phyloP scores from a whole-genome alignment of 2,888 invertebrate genomes.

The Furcula furcula region DNA sequence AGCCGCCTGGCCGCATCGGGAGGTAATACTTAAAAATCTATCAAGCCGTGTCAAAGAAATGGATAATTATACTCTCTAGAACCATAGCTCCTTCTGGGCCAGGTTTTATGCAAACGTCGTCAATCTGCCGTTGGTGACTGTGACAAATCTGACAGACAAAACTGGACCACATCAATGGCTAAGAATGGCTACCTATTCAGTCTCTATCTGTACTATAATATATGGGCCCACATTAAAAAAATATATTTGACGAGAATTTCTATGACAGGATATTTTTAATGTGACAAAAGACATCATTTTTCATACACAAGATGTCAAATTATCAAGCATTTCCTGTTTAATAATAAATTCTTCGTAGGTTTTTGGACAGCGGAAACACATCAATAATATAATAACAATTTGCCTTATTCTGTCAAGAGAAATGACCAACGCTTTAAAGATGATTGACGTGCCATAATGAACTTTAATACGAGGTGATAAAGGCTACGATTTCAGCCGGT shows the following conservation, averaged over 20 bases:
- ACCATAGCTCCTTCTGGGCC: too few relatives aligned
- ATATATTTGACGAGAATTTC: slow-evolving; percentile 17
- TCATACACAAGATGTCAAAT: slow-evolving; percentile 19
- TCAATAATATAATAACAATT: slow-evolving; percentile 37
- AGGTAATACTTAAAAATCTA: too few relatives aligned
- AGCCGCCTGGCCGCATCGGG: too few relatives aligned
- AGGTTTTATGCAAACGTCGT: too few relatives aligned
- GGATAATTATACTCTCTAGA: too few relatives aligned
- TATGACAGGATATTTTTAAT: slow-evolving; percentile 25
- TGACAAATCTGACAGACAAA: too few relatives aligned
- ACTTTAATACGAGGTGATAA: slow-evolving; percentile 14
- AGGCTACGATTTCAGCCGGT: background rate
- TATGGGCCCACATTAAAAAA: slow-evolving; percentile 15
- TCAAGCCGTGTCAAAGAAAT: too few relatives aligned
- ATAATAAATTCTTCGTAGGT: slow-evolving; percentile 20
- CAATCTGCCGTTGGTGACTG: too few relatives aligned
- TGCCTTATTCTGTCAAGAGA: slow-evolving; percentile 35
- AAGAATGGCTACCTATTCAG: too few relatives aligned
- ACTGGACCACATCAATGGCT: too few relatives aligned
- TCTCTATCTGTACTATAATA: too few relatives aligned
- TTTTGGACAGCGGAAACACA: slow-evolving; percentile 30
- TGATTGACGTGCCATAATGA: slow-evolving; percentile 8
- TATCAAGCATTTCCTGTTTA: slow-evolving; percentile 30
- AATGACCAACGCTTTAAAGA: slow-evolving; percentile 18
- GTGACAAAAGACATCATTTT: slow-evolving; percentile 28